Percentiles rank a stretch among this genome's conserved stretches.
Conservation (phyloP, 2,888 invertebrate genomes). For the Cosmia trapezina region DNA sequence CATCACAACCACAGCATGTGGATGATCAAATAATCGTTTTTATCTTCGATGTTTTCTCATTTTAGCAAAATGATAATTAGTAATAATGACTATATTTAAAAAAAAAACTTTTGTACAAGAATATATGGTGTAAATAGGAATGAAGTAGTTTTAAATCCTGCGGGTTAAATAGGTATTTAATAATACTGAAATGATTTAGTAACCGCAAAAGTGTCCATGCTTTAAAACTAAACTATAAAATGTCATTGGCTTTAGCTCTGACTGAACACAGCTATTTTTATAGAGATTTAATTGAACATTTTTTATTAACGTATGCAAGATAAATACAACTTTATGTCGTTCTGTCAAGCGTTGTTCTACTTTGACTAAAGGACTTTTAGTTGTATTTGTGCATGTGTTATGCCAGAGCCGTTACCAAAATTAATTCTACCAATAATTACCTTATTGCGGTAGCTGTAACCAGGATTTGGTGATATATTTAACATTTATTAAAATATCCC, state of each 20-base stretch:
- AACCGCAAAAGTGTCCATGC: constrained; percentile 74
- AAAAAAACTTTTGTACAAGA: background rate
- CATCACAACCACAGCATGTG: constrained; percentile 59
- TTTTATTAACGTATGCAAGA: background rate
- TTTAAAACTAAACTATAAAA: constrained; percentile 77
- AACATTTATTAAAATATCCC: constrained; percentile 69
- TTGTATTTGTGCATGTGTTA: constrained; percentile 46
- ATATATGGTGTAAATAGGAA: constrained; percentile 69
- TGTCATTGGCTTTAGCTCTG: constrained; percentile 57
- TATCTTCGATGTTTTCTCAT: constrained; percentile 7
- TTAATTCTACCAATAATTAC: constrained; percentile 78
- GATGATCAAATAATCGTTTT: constrained; percentile 42
- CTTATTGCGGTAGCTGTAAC: constrained; percentile 78
- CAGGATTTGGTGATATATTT: constrained; percentile 80
- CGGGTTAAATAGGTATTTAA: constrained; percentile 73
- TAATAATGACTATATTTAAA: background rate
- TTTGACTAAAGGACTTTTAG: constrained; percentile 1
- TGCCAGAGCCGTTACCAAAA: constrained; percentile 61
- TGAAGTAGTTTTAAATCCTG: constrained; percentile 50
- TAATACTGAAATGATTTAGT: constrained; percentile 75
- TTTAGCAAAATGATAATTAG: constrained; percentile 9
- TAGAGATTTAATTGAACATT: background rate
- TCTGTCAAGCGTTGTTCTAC: constrained; percentile 5
- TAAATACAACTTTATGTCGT: constrained; percentile 7
- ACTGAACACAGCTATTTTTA: constrained; percentile 45